Base-by-base conservation (phyloP, 2,113 vertebrate genomes). In the Cyanoramphus novaezelandiae region DNA sequence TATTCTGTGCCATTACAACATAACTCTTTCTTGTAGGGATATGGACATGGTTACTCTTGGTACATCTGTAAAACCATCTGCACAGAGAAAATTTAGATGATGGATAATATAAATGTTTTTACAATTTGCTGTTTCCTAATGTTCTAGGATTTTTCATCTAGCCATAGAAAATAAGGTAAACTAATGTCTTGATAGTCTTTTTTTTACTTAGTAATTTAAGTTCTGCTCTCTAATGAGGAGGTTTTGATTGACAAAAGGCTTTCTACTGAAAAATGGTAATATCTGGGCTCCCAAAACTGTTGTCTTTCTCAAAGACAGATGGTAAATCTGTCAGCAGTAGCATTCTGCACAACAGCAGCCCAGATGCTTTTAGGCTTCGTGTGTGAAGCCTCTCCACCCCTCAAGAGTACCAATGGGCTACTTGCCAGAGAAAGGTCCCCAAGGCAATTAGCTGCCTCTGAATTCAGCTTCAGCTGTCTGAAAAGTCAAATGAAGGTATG, bases 401-500 rank as follows among this genome's bases (percentile, higher is more conserved):
- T 55, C 46, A 96, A 96, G 91, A 95, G 95, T 77, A 96, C 83
- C 90, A 96, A 37, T 76, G 74, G 97, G 97, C 94, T 93, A 70
- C 70, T 88, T 86, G 97, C 97, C 96, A 98, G 96, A 91, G 57
- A 90, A 97, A 95, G 92, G 91, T 97, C 97, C 97, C 97, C 31
- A 86, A 65, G 96, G 97, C 97, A 97, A 96, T 97, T 98, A 98
- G 75, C 93, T 93, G 95, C 94, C 97, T 98, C 97, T 98, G 94
- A 98, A 97, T 98, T 97, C 95, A 98, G 97, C 97, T 97, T 96
- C 98, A 98, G 97, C 98, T 99, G 98, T 97, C 97, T 96, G 91
- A 88, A 82, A 98, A 97, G 93, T 93, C 92, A 97, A 97, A 97
- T 95, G 94, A 96, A 96, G 92, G 88, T 94, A 98, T 98, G 95